Conservation (phyloP, 2,797 vertebrate genomes). For the Zonotrichia albicollis region DNA sequence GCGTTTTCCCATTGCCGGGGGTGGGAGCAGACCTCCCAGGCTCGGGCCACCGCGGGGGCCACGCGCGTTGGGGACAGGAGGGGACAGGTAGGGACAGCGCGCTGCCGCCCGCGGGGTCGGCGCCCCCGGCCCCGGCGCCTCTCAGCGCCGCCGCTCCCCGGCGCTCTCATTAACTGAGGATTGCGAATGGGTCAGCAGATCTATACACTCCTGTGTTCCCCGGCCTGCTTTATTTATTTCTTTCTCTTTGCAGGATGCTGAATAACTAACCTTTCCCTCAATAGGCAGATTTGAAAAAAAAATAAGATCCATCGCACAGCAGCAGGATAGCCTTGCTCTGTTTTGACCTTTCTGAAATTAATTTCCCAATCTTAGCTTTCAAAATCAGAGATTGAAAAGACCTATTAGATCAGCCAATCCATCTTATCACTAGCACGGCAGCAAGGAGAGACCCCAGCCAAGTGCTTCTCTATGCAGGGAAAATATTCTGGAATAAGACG, state of each 20-base stretch:
- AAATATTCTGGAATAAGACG: constrained; percentile 10
- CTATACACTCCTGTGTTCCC: constrained; percentile 25
- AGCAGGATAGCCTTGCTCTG: constrained; percentile 60
- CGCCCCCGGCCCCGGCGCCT: neutral
- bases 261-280: constrained; percentile 49
- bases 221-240: constrained; percentile 41
- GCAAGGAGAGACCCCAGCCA: constrained; percentile 50
- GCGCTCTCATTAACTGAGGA: constrained; percentile 44
- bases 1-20: neutral
- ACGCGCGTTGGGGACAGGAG: neutral
- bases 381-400: constrained; percentile 63
- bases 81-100: neutral
- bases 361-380: constrained; percentile 62
- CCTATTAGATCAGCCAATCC: constrained; percentile 61
- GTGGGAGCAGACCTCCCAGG: neutral
- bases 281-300: constrained; percentile 43
- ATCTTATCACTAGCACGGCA: constrained; percentile 24
- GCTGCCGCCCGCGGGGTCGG: neutral
- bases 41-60: neutral
- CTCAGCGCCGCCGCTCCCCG: neutral
- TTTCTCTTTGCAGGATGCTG: constrained; percentile 21
- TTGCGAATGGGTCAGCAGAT: constrained; percentile 55
- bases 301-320: constrained; percentile 58
- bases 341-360: constrained; percentile 63
- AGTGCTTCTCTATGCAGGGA: constrained; percentile 26